Percentiles rank a stretch among this genome's conserved stretches.
Conservation (phyloP, 2,797 vertebrate genomes). For the Synaphobranchus kaupii region DNA sequence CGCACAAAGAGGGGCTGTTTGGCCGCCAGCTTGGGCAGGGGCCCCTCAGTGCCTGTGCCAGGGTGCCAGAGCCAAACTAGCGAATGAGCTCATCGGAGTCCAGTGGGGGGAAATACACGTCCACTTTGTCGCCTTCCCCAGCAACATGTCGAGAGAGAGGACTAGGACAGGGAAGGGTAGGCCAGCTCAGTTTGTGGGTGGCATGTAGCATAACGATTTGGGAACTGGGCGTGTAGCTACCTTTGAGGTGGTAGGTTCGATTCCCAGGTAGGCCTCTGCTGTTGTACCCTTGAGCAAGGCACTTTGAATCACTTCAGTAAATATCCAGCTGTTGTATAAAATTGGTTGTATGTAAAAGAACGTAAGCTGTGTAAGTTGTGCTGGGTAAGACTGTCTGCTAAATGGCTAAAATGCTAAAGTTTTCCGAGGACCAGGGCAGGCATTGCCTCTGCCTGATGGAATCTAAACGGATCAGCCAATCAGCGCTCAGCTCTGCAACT, state of each 20-base stretch:
- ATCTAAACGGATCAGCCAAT: constrained; percentile 70
- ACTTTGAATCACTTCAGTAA: neutral
- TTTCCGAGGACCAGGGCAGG: constrained; percentile 47
- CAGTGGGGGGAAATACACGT: constrained; percentile 77
- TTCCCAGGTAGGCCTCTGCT: neutral
- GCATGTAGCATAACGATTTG: constrained; percentile 49
- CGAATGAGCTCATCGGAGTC: constrained; percentile 81
- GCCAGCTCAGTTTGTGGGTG: constrained; percentile 62
- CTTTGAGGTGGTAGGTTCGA: neutral
- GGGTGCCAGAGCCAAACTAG: constrained; percentile 82
- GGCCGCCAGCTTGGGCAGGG: constrained; percentile 73
- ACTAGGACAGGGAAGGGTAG: constrained; percentile 63
- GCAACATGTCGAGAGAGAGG: constrained; percentile 43
- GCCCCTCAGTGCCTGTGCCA: constrained; percentile 76
- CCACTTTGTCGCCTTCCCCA: constrained; percentile 66
- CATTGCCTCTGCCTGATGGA: constrained; percentile 69
- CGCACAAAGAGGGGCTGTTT: constrained; percentile 82
- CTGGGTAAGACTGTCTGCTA: neutral
- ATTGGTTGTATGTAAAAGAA: neutral
- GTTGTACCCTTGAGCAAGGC: neutral
- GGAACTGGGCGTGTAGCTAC: constrained; percentile 26
- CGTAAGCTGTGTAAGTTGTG: neutral
- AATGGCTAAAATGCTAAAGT: neutral
- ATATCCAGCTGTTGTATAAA: neutral
- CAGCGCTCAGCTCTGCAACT: constrained; percentile 58